Conservation (phyloP, 2,113 vertebrate genomes). For the Saiga tatarica region DNA sequence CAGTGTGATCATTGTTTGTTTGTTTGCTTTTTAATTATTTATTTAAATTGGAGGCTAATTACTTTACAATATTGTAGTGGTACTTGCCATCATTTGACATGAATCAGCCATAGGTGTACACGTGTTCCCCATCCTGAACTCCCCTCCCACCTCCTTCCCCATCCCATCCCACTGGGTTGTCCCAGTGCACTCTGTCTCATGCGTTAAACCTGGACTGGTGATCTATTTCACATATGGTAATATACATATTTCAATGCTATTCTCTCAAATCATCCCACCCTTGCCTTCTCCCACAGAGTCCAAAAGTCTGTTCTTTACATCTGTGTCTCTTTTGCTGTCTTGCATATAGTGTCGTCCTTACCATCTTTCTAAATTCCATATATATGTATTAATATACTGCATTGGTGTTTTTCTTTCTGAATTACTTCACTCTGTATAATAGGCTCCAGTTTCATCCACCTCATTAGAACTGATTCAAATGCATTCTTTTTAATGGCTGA, state of each 20-base stretch:
- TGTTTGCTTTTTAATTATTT: not conserved
- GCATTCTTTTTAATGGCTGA: not conserved
- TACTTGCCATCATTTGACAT: not conserved
- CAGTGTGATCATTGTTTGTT: not conserved
- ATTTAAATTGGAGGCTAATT: not conserved
- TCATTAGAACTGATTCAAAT: not conserved
- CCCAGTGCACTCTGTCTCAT: not conserved
- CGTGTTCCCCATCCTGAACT: not conserved
- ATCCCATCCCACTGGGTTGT: not conserved
- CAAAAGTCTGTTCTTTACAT: not conserved
- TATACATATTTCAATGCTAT: not conserved
- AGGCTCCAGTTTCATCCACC: not conserved
- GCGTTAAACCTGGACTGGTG: not conserved
- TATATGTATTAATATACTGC: not conserved
- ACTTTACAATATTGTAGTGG: not conserved
- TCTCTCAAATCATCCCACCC: not conserved
- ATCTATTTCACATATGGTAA: not conserved
- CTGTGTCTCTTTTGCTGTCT: not conserved
- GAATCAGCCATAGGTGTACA: not conserved
- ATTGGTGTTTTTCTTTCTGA: not conserved
- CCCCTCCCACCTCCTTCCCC: not conserved
- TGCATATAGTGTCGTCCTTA: not conserved
- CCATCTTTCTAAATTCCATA: not conserved
- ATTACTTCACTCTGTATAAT: not conserved
- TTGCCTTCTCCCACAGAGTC: not conserved